These are phyloP conservation scores for Morone chrysops DNA, from an alignment of 2,113 vertebrate genomes.

Conservation along the genomic window DNA sequence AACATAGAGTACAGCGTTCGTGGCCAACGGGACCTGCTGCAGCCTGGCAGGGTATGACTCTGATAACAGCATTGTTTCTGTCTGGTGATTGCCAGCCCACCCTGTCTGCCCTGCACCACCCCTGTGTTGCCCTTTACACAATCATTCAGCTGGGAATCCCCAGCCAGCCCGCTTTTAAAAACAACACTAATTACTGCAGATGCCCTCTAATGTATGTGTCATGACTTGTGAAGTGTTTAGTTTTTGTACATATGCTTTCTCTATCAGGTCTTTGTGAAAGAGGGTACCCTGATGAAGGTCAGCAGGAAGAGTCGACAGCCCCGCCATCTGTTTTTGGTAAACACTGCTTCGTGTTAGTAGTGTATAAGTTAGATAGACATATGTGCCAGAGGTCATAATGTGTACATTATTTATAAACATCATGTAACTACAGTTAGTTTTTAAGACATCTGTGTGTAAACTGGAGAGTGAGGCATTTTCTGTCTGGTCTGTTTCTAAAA, in stretches of 20 bases:
- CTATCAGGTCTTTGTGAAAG: conserved; percentile 94
- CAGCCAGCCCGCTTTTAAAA: conserved; percentile 29
- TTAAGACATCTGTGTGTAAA: conserved; percentile 20
- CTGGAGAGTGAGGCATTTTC: conserved; percentile 32
- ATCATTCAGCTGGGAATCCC: conserved; percentile 67
- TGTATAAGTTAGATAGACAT: neutral
- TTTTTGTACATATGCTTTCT: neutral
- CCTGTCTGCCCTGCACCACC: conserved; percentile 56
- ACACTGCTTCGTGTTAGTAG: conserved; percentile 47
- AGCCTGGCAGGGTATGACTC: conserved; percentile 93
- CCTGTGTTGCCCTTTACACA: conserved; percentile 65
- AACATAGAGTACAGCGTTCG: conserved; percentile 93
- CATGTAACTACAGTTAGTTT: neutral
- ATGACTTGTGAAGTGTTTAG: conserved; percentile 26
- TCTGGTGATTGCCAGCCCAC: conserved; percentile 36
- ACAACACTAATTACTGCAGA: conserved; percentile 27
- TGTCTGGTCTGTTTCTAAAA: conserved; percentile 45
- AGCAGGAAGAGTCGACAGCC: conserved; percentile 90
- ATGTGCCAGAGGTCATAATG: neutral
- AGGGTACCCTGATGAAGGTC: conserved; percentile 96
- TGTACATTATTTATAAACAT: neutral
- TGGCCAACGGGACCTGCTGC: conserved; percentile 88
- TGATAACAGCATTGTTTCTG: conserved; percentile 82
- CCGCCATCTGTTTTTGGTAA: conserved; percentile 97
- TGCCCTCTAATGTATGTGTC: conserved; percentile 4